phyloP scores from a whole-genome alignment of 2,888 invertebrate species.

The Seira ritae region DNA sequence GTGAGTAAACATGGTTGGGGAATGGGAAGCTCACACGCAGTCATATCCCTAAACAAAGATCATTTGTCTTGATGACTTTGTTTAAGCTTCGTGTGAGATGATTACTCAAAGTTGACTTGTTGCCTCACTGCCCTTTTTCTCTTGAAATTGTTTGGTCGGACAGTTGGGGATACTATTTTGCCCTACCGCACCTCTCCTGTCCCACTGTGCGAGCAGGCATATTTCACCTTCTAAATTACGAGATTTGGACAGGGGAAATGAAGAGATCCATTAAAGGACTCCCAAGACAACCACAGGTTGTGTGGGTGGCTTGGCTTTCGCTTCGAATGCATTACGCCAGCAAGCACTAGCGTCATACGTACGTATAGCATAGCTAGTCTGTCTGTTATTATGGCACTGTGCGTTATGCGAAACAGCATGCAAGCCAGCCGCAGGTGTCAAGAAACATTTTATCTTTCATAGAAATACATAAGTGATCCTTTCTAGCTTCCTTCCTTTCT shows the following conservation, averaged over 20 bases:
- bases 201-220: constrained; percentile 68
- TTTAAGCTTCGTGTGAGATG: constrained; percentile 60
- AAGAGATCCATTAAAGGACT: constrained; percentile 70
- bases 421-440: constrained; percentile 63
- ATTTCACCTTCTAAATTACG: constrained; percentile 67
- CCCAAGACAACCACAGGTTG: constrained; percentile 68
- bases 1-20: constrained; percentile 44
- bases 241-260: constrained; percentile 70
- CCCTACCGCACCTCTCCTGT: constrained; percentile 57
- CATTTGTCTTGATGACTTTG: constrained; percentile 61
- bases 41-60: constrained; percentile 38
- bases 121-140: constrained; percentile 34
- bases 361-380: too few species aligned
- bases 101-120: constrained; percentile 11
- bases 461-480: constrained; percentile 43
- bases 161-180: constrained; percentile 16
- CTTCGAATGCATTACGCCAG: background rate
- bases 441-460: constrained; percentile 49
- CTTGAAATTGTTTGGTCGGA: constrained; percentile 37
- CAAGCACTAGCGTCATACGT: too few species aligned
- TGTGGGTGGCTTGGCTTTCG: constrained; percentile 44
- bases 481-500: constrained; percentile 52
- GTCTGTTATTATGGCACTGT: too few species aligned
- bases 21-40: constrained; percentile 30
- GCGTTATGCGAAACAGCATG: background rate